phyloP scores from a whole-genome alignment of 2,888 invertebrate genomes.

The Allygus modestus region DNA sequence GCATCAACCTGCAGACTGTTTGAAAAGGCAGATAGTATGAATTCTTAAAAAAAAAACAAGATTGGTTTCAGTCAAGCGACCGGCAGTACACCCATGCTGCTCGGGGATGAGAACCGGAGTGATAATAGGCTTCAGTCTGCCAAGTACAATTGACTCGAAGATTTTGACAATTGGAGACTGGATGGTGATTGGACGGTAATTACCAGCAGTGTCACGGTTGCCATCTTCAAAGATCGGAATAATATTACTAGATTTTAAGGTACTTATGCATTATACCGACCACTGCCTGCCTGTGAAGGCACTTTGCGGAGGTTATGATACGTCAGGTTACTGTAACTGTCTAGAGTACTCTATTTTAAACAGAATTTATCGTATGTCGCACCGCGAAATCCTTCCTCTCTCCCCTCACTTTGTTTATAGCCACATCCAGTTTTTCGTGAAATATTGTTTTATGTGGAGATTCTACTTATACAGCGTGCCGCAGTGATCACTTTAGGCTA shows the following conservation, averaged over 20 bases:
- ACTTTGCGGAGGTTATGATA: no score
- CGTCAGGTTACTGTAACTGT: no score
- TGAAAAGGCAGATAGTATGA: not conserved
- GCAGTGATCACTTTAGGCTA: no score
- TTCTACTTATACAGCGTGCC: no score
- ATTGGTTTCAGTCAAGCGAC: not conserved
- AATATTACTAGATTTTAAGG: not conserved
- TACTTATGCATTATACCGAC: no score
- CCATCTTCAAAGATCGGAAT: not conserved
- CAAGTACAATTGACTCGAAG: not conserved
- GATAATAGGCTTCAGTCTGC: not conserved
- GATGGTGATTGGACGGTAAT: not conserved
- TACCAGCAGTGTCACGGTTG: not conserved
- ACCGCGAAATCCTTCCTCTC: no score
- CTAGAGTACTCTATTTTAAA: no score
- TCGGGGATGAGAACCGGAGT: not conserved
- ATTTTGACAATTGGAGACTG: slow-evolving; percentile 1
- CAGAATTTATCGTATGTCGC: no score
- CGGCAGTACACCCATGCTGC: not conserved
- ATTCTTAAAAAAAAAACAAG: not conserved
- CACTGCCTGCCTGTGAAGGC: no score
- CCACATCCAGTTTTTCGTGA: no score
- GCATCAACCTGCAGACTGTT: not conserved
- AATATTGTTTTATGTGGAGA: no score
- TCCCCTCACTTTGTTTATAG: no score